Conservation (phyloP, 2,113 vertebrate species). For the Epinephelus cyanopodus region DNA sequence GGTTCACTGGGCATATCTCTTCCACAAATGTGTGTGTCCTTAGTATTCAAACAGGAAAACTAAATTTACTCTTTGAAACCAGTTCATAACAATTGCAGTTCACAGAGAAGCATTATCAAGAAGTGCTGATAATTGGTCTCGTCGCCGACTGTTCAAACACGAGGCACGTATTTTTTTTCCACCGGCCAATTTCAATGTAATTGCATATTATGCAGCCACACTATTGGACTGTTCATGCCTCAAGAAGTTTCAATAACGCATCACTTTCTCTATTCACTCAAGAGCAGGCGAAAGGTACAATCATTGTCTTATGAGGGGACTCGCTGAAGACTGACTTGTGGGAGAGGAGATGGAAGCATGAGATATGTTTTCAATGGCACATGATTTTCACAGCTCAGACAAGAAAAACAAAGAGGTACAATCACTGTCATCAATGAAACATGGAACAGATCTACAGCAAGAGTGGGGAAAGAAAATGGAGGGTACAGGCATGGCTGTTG, state of each 20-base stretch:
- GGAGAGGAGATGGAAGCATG: constrained; percentile 18
- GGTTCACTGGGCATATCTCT: constrained; percentile 32
- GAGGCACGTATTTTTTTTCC: constrained; percentile 20
- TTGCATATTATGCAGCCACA: constrained; percentile 50
- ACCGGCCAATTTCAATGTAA: constrained; percentile 52
- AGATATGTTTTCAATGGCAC: constrained; percentile 24
- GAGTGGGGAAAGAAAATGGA: not conserved
- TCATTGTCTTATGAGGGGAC: constrained; percentile 55
- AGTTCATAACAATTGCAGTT: constrained; percentile 47
- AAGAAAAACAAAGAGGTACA: constrained; percentile 31
- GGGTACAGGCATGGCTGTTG: not conserved
- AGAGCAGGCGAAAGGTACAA: constrained; percentile 47
- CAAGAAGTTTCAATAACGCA: constrained; percentile 52
- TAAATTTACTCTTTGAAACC: constrained; percentile 30
- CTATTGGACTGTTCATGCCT: constrained; percentile 39
- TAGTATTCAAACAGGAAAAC: constrained; percentile 19
- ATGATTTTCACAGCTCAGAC: constrained; percentile 39
- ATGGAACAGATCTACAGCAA: not conserved
- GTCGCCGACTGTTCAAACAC: constrained; percentile 42
- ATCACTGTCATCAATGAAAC: constrained; percentile 37
- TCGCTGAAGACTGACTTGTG: constrained; percentile 7
- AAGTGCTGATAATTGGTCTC: constrained; percentile 52
- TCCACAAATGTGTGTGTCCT: not conserved
- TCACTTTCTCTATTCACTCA: constrained; percentile 55
- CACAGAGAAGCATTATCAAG: constrained; percentile 31